phyloP scores from a whole-genome alignment of 92 coral and sea anemone genomes.

The Porites divaricata region DNA sequence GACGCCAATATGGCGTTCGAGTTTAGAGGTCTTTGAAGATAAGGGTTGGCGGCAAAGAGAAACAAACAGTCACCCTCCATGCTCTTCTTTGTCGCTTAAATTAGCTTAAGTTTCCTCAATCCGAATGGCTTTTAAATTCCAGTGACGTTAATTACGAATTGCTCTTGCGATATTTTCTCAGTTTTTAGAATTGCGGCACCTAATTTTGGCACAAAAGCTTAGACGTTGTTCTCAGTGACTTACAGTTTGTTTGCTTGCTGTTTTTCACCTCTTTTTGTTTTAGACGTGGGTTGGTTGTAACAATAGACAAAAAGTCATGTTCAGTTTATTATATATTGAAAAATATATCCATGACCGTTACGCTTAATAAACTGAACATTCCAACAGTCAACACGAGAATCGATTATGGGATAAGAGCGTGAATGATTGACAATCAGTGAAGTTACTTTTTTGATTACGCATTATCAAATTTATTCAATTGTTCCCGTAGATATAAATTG shows the following conservation, averaged over 20 bases:
- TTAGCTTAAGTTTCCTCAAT: constrained; percentile 64
- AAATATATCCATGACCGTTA: neutral
- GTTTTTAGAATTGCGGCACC: constrained; percentile 58
- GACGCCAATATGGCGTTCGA: no score
- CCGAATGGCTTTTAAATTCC: constrained; percentile 60
- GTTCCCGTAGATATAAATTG: no score
- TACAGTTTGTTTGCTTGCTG: neutral
- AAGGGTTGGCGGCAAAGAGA: constrained; percentile 52
- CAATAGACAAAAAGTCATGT: neutral
- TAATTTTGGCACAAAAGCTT: neutral
- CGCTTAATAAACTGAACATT: neutral
- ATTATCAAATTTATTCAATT: no score
- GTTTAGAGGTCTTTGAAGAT: no score
- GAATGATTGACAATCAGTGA: no score
- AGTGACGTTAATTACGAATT: constrained; percentile 52
- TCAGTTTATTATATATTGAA: neutral
- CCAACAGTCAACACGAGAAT: no score
- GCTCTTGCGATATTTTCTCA: constrained; percentile 55
- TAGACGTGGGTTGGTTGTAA: neutral
- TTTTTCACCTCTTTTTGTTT: neutral
- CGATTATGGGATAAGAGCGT: no score
- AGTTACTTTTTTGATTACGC: no score
- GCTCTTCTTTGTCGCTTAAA: constrained; percentile 61
- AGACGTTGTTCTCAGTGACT: neutral
- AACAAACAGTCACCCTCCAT: constrained; percentile 65